Base-by-base conservation (phyloP, 35 echinoderm and acorn worm species). In the Ophiothrix spiculata region DNA sequence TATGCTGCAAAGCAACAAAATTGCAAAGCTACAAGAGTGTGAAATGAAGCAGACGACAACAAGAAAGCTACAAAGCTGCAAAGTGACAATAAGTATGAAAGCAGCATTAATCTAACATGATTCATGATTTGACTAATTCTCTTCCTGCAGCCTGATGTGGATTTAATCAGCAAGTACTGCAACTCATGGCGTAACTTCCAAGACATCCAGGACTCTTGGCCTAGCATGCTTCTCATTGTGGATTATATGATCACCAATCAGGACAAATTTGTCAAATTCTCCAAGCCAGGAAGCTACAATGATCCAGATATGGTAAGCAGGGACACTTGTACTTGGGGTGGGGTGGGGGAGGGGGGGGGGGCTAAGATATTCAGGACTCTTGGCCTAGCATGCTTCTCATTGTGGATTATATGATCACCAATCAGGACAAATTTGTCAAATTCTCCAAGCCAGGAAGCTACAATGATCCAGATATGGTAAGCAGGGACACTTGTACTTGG, bases 171-270 rank as follows among this genome's bases (percentile, higher is more conserved):
- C n/a, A 45, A 95, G 31, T 80, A 84, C 28, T 95, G 93, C 82
- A 95, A 95, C 74, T 80, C 89, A 32, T 75, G 87, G 17, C 60
- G 93, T 38, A 91, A 95, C n/a, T 82, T 36, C 56, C 76, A 64
- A 1, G 93, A 95, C 74, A 83, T 95, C 15, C 93, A 95, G 41
- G 93, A 95, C 75, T 85, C 81, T 0, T 95, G 93, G 93, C 49
- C 83, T 8, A 75, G 37, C 29, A 81, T 95, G 31, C 2, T 88
- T 33, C 28, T 10, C 0, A 88, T 95, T 36, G 56, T 95, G 38
- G 86, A 95, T 36, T 85, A 39, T 75, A 88, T 84, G 35, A 85
- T 80, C 36, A 76, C 38, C 8, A 54, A 54, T 54, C 45, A 54
- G 21, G 45, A 54, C 21, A 54, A 8, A 8, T 54, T 54, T 54